Evolutionary conservation across 2,888 invertebrate genomes (phyloP), one percentile per base, ranked within the genome.

Genomic region (Sarcophaga carnaria): DNA sequence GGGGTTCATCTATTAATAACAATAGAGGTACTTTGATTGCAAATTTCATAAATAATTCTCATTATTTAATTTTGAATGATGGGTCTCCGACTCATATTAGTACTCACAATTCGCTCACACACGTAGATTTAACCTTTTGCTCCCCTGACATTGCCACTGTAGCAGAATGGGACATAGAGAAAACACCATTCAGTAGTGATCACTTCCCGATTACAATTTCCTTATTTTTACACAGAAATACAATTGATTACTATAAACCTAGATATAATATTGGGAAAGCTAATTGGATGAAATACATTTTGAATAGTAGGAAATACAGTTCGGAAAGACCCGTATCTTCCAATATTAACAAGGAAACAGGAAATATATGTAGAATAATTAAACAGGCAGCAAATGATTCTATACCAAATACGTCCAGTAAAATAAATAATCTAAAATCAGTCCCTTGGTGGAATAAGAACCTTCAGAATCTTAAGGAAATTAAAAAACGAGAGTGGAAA

Each of bases 31-130:
- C 17, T 5, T 2, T 67, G 14, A 45, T 67, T n/a, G 25, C 25
- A n/a, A 47, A 67, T 47, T 67, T 67, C 11, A 67, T 67, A 45
- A 67, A 67, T 45, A 67, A 67, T 67, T 67, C 67, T 8, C 17
- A 67, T 8, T 67, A 67, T 45, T 20, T 67, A n/a, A 45, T 67
- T 10, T 17, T 67, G 20, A 67, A 67, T n/a, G 67, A 67, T 20
- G 67, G 67, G 2, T 67, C 67, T 47, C 67, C 67, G 17, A 67
- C 67, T 5, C 67, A 67, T 17, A 66, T 66, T 37, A 45, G 66
- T 37, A 66, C 66, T 4, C 66, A 66, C 17, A 66, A 37, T 66
- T 66, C 66, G 14, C 37, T 66, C 27, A 66, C 66, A 1, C 37
- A 27, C 37, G 37, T 12, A 12, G 66, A 66, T 17, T 14, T 37